Conservation (phyloP, 2,113 vertebrate genomes). For the Cettia cetti region DNA sequence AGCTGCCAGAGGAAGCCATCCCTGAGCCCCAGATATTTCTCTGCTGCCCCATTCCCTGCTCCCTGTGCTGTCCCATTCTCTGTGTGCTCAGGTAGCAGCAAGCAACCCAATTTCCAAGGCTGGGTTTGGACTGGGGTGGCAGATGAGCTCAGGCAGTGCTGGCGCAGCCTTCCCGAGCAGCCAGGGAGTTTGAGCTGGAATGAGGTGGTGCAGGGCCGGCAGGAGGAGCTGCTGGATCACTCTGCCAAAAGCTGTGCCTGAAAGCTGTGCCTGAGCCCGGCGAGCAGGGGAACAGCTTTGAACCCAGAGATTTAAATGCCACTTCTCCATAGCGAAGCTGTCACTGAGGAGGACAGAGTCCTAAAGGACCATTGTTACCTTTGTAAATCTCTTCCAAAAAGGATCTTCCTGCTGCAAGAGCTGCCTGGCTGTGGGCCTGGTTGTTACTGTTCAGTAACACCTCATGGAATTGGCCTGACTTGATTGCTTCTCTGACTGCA, state of each 20-base stretch:
- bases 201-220: background rate
- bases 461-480: background rate
- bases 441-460: background rate
- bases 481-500: background rate
- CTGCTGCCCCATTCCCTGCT: background rate
- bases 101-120: background rate
- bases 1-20: background rate
- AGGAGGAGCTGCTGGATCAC: constrained; percentile 28
- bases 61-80: background rate
- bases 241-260: background rate
- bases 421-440: background rate
- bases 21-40: background rate
- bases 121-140: background rate
- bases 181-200: background rate
- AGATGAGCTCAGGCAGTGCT: background rate
- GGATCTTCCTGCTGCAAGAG: background rate
- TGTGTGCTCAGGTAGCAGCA: background rate
- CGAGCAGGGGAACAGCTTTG: background rate
- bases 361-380: background rate
- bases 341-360: background rate
- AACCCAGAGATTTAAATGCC: background rate
- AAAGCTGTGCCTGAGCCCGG: background rate
- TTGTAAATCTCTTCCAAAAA: background rate
- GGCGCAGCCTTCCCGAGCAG: background rate
- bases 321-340: background rate